These are phyloP conservation scores for Leucosticte australis DNA, from an alignment of 2,113 vertebrate species.

Conservation along the genomic window DNA sequence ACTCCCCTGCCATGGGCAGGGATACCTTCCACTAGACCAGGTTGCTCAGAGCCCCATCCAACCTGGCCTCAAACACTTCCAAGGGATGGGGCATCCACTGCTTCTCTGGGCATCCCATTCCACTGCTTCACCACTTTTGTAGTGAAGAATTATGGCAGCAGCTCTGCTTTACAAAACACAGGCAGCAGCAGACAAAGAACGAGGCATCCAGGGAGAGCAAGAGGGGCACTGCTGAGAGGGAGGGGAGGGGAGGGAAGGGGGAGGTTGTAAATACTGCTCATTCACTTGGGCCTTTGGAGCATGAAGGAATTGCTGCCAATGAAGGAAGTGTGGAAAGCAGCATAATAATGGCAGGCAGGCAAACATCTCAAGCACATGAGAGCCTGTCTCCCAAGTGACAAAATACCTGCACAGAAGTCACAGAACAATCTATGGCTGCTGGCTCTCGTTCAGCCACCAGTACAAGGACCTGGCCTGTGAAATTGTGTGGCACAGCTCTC, in stretches of 20 bases:
- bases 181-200: neutral
- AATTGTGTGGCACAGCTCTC: neutral
- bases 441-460: neutral
- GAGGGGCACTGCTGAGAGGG: neutral
- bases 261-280: neutral
- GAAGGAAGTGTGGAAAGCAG: neutral
- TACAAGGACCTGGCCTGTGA: neutral
- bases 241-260: neutral
- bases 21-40: neutral
- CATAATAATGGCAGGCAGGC: neutral
- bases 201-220: neutral
- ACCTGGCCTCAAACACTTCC: neutral
- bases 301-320: conserved; percentile 29
- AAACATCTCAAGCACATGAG: neutral
- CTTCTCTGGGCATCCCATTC: neutral
- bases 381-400: neutral
- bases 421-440: neutral
- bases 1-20: neutral
- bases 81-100: neutral
- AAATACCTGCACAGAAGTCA: neutral
- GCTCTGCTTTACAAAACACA: neutral
- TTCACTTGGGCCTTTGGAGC: conserved; percentile 27
- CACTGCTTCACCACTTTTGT: neutral
- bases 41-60: neutral
- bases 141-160: neutral